These are phyloP conservation scores for Mesoligia furuncula DNA, from an alignment of 2,888 invertebrate species.

Conservation along the genomic window DNA sequence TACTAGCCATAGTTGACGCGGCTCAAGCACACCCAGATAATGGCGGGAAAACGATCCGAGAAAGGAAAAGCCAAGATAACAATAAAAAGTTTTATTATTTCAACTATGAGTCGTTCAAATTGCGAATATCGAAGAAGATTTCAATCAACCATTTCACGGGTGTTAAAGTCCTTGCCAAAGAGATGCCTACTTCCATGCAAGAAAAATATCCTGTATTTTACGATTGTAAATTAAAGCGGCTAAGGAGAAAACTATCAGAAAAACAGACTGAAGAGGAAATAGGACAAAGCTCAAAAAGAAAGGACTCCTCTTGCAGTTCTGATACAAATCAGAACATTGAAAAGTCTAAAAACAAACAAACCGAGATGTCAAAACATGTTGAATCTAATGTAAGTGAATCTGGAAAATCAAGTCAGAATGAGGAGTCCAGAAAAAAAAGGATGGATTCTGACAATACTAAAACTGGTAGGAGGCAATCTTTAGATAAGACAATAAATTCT, in stretches of 20 bases:
- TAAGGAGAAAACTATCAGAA: conserved; percentile 63
- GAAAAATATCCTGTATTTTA: conserved; percentile 83
- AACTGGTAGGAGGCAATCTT: conserved; percentile 1
- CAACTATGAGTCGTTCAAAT: conserved; percentile 74
- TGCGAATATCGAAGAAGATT: conserved; percentile 80
- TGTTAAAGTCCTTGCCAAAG: conserved; percentile 77
- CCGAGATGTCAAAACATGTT: background rate
- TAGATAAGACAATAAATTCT: background rate
- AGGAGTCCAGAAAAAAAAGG: conserved; percentile 19
- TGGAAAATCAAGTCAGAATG: conserved; percentile 3
- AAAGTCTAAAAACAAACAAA: background rate
- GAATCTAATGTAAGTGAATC: conserved; percentile 25
- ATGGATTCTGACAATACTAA: conserved; percentile 7
- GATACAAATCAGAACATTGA: conserved; percentile 24
- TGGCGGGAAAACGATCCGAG: conserved; percentile 71
- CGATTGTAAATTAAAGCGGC: conserved; percentile 80
- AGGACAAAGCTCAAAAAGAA: conserved; percentile 15
- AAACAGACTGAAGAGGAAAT: conserved; percentile 23
- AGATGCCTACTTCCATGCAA: conserved; percentile 73
- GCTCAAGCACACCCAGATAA: conserved; percentile 68
- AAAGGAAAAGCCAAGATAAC: conserved; percentile 32
- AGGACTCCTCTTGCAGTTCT: conserved; percentile 18
- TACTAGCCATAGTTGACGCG: conserved; percentile 74
- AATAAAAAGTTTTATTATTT: conserved; percentile 73
- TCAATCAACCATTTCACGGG: conserved; percentile 81